Evolutionary conservation across 2,888 invertebrate genomes (phyloP), one percentile per base, ranked within the genome.

Genomic region (Imbricaverruca yamaguchii): DNA sequence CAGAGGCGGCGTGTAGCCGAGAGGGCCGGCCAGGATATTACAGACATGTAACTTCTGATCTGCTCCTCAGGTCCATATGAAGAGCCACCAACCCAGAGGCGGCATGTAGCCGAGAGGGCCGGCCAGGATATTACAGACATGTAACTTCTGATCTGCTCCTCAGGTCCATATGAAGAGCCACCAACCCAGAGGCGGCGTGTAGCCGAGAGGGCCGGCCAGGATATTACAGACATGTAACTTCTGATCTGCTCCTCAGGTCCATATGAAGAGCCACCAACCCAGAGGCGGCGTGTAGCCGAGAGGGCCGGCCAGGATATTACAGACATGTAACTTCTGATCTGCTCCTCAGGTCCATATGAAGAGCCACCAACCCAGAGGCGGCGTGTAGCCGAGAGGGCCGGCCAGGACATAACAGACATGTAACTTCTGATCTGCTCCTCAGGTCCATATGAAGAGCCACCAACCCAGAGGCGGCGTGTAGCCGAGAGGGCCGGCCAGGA

Each of bases 191-290:
- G 83, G 81, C 83, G 83, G 55, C 83, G 83, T 61, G 83, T 83
- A 74, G 83, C 83, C 57, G 83, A 84, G 81, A 80, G 83, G 57
- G 83, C 83, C 78, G 83, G 83, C 80, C 82, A 83, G 82, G 83
- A 84, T 80, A 82, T 84, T 80, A 84, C 81, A 80, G 83, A 84
- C n/a, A n/a, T n/a, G n/a, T n/a, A n/a, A n/a, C n/a, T n/a, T n/a
- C n/a, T n/a, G n/a, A n/a, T 74, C 18, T 39, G 74, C 53, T n/a
- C 18, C 8, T 18, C 77, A 83, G 83, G 82, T 77, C 69, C 83
- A 77, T 81, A 82, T 80, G 83, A 84, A 79, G 83, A 84, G 81
- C 81, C 83, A 53, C 81, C 82, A 80, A 81, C 82, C 63, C 82
- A 81, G 81, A 82, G 83, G 81, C 83, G 83, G 55, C 83, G 83